Percentiles rank a stretch among this genome's conserved stretches.
Conservation (phyloP, 2,888 invertebrate genomes). For the Galerucella calmariensis region DNA sequence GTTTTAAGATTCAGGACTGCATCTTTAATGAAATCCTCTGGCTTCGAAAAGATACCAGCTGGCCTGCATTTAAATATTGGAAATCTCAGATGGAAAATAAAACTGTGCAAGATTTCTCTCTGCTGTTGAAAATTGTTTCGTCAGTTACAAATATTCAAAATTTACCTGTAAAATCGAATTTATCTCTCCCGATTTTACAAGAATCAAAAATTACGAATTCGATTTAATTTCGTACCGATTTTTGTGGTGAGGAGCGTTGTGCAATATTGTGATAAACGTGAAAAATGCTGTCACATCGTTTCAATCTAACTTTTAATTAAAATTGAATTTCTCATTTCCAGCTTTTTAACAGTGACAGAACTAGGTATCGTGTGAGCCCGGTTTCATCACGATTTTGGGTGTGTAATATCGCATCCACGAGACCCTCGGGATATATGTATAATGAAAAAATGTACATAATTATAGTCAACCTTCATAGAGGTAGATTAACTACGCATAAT, state of each 20-base stretch:
- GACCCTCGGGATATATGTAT: not conserved
- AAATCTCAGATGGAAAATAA: not conserved
- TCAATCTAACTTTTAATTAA: constrained; percentile 21
- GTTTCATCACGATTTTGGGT: not conserved
- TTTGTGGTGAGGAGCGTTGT: not conserved
- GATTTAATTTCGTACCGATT: not conserved
- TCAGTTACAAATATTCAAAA: no score
- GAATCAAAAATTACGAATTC: not conserved
- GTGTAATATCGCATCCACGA: not conserved
- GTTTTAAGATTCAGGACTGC: no score
- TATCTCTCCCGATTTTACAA: not conserved
- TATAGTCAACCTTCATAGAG: not conserved
- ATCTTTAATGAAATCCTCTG: no score
- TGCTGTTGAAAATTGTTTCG: no score
- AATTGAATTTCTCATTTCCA: constrained; percentile 16
- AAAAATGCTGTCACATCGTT: constrained; percentile 16
- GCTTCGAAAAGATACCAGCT: no score
- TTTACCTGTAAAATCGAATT: no score
- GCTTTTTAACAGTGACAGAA: constrained; percentile 1
- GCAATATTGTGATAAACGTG: constrained; percentile 13
- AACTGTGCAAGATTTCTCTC: no score
- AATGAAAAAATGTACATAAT: not conserved
- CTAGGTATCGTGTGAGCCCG: not conserved
- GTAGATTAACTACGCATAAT: no score
- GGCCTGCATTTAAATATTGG: not conserved